Percentiles rank a stretch among this genome's conserved stretches.
Conservation (phyloP, 2,797 vertebrate genomes). For the Sebastes elongatus region DNA sequence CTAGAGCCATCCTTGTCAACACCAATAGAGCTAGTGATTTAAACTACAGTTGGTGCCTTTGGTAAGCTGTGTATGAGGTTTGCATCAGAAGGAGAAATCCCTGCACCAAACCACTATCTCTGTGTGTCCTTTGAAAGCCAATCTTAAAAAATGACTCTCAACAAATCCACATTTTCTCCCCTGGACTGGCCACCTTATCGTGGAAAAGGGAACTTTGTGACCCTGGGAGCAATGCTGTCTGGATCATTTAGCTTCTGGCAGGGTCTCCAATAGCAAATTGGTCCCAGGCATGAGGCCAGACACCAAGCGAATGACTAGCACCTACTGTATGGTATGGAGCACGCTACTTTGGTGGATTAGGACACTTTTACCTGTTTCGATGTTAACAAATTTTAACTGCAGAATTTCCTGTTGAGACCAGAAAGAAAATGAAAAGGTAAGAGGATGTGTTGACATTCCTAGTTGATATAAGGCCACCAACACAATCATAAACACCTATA, state of each 20-base stretch:
- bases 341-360: not conserved
- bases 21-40: not conserved
- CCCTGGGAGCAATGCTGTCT: slow-evolving; percentile 10
- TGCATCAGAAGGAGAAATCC: not conserved
- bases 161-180: slow-evolving; percentile 2
- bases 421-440: not conserved
- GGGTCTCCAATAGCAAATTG: slow-evolving; percentile 35
- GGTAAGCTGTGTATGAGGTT: not conserved
- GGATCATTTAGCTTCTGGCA: slow-evolving; percentile 36
- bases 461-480: not conserved
- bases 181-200: not conserved
- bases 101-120: not conserved
- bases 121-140: not conserved
- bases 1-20: not conserved
- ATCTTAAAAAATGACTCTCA: not conserved
- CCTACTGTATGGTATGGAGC: not conserved
- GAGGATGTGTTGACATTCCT: not conserved
- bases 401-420: not conserved
- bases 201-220: slow-evolving; percentile 10
- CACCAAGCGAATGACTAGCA: not conserved
- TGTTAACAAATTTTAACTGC: not conserved
- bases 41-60: not conserved
- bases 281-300: slow-evolving; percentile 31
- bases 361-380: not conserved
- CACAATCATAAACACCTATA: not conserved